These are phyloP conservation scores for Laupala kohalensis DNA, from an alignment of 1,140 invertebrate species.

Conservation along the genomic window DNA sequence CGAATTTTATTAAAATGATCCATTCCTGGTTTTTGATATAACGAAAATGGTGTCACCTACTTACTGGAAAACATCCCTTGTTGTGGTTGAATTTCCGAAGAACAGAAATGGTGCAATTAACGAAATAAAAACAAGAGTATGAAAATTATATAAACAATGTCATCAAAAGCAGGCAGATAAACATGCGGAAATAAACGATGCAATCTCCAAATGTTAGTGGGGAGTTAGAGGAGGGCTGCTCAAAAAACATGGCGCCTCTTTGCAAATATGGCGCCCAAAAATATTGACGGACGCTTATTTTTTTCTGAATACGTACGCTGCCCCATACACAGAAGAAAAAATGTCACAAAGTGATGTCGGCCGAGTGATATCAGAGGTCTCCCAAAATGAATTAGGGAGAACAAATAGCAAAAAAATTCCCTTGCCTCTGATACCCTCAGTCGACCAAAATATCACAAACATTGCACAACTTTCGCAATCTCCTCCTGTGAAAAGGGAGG, in stretches of 20 bases:
- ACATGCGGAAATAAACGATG: conserved; percentile 18
- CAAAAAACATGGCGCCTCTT: conserved; percentile 34
- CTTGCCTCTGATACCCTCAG: conserved; percentile 13
- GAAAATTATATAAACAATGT: conserved; percentile 19
- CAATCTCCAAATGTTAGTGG: conserved; percentile 12
- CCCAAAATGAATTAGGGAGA: conserved; percentile 1
- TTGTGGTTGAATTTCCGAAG: conserved; percentile 48
- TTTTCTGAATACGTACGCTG: conserved; percentile 35
- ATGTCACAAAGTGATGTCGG: conserved; percentile 37
- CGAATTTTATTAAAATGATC: conserved; percentile 1
- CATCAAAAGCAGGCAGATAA: conserved; percentile 19
- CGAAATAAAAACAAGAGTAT: conserved; percentile 25
- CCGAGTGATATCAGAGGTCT: conserved; percentile 16
- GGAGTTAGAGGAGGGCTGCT: conserved; percentile 24
- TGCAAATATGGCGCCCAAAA: conserved; percentile 38
- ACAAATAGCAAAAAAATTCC: conserved; percentile 10
- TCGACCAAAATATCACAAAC: conserved; percentile 14
- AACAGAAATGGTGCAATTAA: conserved; percentile 63
- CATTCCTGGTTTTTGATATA: conserved; percentile 6
- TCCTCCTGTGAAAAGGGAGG: conserved; percentile 14
- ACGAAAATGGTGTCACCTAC: conserved; percentile 36
- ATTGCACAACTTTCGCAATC: conserved; percentile 9
- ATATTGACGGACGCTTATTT: conserved; percentile 38
- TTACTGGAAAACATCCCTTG: conserved; percentile 72
- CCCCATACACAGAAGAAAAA: conserved; percentile 57